A percentile compares a stretch with the other conserved stretches of the same genome.
Evolutionary conservation across 2,888 invertebrate species (phyloP).

Genomic region (Ichneumoninae sp.): DNA sequence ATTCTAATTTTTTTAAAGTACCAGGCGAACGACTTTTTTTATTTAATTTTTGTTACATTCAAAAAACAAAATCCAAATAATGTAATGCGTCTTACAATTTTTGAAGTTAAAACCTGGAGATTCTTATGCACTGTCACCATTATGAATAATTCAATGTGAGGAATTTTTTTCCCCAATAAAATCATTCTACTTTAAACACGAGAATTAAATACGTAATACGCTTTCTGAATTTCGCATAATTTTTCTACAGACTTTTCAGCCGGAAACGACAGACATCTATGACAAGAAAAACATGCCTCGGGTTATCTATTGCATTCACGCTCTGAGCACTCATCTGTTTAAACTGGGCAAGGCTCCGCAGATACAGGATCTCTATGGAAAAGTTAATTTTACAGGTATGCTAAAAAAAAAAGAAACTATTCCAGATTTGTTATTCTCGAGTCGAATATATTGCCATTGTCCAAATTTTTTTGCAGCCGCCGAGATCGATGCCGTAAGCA

Average conservation of each 20-base stretch:
- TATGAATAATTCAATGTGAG: no score
- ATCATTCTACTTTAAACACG: not conserved
- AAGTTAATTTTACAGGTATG: constrained; percentile 89
- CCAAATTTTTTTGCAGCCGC: constrained; percentile 85
- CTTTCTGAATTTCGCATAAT: not conserved
- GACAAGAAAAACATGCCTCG: constrained; percentile 93
- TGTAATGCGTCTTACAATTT: not conserved
- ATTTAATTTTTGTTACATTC: no score
- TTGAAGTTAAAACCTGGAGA: not conserved
- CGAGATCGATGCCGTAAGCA: constrained; percentile 89
- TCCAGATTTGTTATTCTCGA: not conserved
- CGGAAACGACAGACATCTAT: constrained; percentile 93
- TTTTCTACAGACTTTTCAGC: constrained; percentile 89
- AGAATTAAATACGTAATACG: not conserved
- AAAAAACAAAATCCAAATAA: not conserved
- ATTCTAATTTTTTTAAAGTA: no score
- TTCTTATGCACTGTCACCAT: not conserved
- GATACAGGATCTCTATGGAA: constrained; percentile 91
- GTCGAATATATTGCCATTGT: not conserved
- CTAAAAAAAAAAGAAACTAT: constrained; percentile 36
- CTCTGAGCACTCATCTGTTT: constrained; percentile 89
- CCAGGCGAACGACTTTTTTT: no score
- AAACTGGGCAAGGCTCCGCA: constrained; percentile 90
- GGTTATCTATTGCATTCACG: constrained; percentile 92
- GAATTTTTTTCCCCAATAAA: not conserved